phyloP scores from a whole-genome alignment of 2,797 vertebrate genomes.

The Halcyon chelicuti region DNA sequence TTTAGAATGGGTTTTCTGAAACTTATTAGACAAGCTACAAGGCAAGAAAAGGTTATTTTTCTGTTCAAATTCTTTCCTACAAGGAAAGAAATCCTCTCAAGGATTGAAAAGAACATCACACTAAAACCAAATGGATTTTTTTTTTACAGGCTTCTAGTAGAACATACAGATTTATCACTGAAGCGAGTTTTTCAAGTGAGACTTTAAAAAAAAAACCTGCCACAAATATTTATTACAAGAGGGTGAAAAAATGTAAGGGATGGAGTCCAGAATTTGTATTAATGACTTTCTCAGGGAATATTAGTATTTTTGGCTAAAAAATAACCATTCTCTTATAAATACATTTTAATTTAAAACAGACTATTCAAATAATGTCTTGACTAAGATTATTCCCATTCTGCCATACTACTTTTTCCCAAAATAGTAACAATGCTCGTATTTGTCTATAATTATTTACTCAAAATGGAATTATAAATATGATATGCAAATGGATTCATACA shows the following conservation, averaged over 20 bases:
- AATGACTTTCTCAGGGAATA: neutral
- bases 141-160: neutral
- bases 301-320: neutral
- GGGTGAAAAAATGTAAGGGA: neutral
- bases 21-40: neutral
- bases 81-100: neutral
- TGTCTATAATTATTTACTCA: neutral
- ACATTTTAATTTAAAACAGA: neutral
- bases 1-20: neutral
- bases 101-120: neutral
- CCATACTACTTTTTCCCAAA: neutral
- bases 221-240: neutral
- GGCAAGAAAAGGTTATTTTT: neutral
- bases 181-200: neutral
- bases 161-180: neutral
- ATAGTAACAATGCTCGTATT: neutral
- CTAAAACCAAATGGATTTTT: neutral
- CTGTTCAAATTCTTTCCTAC: neutral
- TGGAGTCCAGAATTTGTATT: neutral
- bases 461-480: neutral
- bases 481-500: neutral
- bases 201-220: neutral
- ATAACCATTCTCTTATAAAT: neutral
- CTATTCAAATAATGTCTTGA: neutral
- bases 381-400: neutral